Conservation (phyloP, 2,797 vertebrate species). For the Trachops cirrhosus region DNA sequence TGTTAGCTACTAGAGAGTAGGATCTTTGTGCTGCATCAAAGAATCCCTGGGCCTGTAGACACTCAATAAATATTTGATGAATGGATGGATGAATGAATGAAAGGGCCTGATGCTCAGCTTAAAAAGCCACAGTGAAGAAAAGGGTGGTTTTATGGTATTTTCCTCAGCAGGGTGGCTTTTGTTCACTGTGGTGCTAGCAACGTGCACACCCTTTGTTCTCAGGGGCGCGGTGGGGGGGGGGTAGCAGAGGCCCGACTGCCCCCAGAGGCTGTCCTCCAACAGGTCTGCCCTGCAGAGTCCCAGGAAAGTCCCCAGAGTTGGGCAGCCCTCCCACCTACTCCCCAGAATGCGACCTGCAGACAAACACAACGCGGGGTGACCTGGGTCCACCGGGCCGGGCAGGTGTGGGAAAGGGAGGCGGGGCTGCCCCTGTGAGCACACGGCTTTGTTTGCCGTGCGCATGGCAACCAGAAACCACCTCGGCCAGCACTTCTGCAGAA, state of each 20-base stretch:
- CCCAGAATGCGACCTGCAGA: slow-evolving; percentile 26
- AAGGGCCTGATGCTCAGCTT: background rate
- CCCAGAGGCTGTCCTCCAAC: background rate
- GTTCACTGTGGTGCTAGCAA: background rate
- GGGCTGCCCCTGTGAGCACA: background rate
- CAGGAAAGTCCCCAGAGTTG: slow-evolving; percentile 21
- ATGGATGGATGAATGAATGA: background rate
- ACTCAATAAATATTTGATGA: background rate
- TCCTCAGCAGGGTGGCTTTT: background rate
- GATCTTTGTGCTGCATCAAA: background rate
- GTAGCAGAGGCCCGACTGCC: background rate
- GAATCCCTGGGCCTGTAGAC: background rate
- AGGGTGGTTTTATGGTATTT: background rate
- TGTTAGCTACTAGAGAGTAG: background rate
- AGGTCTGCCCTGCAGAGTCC: background rate
- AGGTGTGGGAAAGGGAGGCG: slow-evolving; percentile 36
- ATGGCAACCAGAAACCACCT: slow-evolving; percentile 71
- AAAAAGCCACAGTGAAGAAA: background rate
- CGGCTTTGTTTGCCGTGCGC: slow-evolving; percentile 74
- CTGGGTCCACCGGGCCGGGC: background rate
- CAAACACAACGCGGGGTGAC: background rate
- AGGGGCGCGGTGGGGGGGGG: background rate
- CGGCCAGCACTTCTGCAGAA: slow-evolving; percentile 75
- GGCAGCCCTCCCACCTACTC: slow-evolving; percentile 46
- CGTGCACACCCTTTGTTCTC: background rate